Evolutionary conservation across 2,888 invertebrate species (phyloP).

Genomic region (Rhagium mordax): DNA sequence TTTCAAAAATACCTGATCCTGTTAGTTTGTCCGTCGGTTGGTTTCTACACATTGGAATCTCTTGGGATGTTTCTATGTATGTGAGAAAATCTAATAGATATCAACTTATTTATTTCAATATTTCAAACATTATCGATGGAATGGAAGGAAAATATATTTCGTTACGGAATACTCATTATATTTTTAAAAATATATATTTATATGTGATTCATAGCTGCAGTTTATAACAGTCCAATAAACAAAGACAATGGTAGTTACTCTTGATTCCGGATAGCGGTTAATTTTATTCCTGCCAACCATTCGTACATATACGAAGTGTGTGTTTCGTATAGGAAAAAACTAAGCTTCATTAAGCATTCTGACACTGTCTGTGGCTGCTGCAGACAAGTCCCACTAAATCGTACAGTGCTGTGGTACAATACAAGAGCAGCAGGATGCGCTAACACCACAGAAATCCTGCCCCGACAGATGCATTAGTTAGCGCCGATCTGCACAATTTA

Average conservation of each 20-base stretch:
- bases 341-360: conserved; percentile 12
- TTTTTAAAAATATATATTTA: no score
- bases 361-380: conserved; percentile 13
- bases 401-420: background rate
- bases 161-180: no score
- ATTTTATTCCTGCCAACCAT: background rate
- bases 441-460: conserved; percentile 35
- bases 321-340: background rate
- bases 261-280: background rate
- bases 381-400: conserved; percentile 2
- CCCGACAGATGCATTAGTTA: conserved; percentile 35
- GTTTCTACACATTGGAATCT: no score
- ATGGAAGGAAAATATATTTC: no score
- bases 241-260: background rate
- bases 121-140: no score
- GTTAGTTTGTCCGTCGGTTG: no score
- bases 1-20: no score
- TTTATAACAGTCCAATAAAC: no score
- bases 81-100: no score
- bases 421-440: conserved; percentile 31
- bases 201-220: no score
- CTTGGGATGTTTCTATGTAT: no score
- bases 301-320: conserved; percentile 10
- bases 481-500: conserved; percentile 24
- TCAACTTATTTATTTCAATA: no score